Base-by-base conservation (phyloP, 2,888 invertebrate genomes). In the Drosophila nigritarsus region DNA sequence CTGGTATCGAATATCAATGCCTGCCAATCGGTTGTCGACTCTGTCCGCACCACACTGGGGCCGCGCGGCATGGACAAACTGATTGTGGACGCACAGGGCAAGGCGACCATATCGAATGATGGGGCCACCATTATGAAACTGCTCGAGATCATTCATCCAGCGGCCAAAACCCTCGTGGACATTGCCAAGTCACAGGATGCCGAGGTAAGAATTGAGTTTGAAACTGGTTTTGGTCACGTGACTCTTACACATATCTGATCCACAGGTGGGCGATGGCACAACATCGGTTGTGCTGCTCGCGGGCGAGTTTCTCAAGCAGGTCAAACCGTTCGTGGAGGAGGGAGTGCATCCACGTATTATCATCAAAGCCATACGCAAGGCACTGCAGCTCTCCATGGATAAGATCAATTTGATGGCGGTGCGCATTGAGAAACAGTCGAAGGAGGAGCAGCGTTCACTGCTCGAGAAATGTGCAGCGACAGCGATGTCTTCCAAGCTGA, bases 61-160 rank as follows among this genome's bases (percentile, higher is more conserved):
- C 99, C 99, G 8, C 95, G 99, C 34, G 99, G 99, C 78, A 98
- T 99, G 99, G 99, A 99, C 94, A 99, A 99, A 93, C 94, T 99
- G 60, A 98, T 99, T 72, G 99, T 99, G 0, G 97, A 98, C 91
- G 95, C 95, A 74, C 95, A 95, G 80, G 98, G 98, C 67, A 98
- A 97, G 92, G 97, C 99, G 0, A 99, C 99, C 3, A 99, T 99
- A 83, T 99, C 99, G 2, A 99, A 99, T 92, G 99, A 99, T 94
- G 99, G 99, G 18, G 99, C 99, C 8, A 99, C 99, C 0, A 99
- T 99, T 75, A 96, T 99, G 95, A 99, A 99, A 94, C 95, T 99
- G n/a, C 92, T 99, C 86, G 99, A 99, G 91, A 97, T 99, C 89
- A 96, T 99, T 29, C 99, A 99, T 93, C 99, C 99, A 0, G 99